Evolutionary conservation across 2,888 invertebrate genomes (phyloP).

Genomic region (Endotricha flammealis): DNA sequence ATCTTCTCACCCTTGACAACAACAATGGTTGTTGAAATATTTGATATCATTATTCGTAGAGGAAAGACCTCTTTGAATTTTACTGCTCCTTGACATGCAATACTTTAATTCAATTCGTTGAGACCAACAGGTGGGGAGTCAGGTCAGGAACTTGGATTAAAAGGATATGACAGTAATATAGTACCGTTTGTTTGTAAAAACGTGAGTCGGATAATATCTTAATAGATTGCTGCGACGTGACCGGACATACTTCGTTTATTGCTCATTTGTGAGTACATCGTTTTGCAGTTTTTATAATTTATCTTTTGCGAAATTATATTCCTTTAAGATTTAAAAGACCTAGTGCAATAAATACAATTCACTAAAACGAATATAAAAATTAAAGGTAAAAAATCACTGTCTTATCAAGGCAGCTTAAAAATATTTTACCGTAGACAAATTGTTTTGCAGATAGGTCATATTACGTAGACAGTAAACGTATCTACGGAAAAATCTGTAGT

Average conservation of each 20-base stretch:
- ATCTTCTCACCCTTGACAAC: slow-evolving; percentile 76
- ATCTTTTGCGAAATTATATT: slow-evolving; percentile 22
- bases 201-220: slow-evolving; percentile 65
- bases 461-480: too few relatives aligned
- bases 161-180: slow-evolving; percentile 17
- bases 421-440: too few relatives aligned
- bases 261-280: slow-evolving; percentile 33
- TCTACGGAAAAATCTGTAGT: too few relatives aligned
- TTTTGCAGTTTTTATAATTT: slow-evolving; percentile 28
- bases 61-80: slow-evolving; percentile 44
- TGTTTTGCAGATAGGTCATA: too few relatives aligned
- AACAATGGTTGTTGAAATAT: slow-evolving; percentile 74
- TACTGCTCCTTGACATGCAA: slow-evolving; percentile 69
- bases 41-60: slow-evolving; percentile 69
- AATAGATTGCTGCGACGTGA: slow-evolving; percentile 40
- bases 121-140: slow-evolving; percentile 50
- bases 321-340: too few relatives aligned
- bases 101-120: slow-evolving; percentile 65
- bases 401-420: too few relatives aligned
- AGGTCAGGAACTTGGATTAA: slow-evolving; percentile 22
- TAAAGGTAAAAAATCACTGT: too few relatives aligned
- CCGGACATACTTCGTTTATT: slow-evolving; percentile 33
- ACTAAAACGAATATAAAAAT: too few relatives aligned
- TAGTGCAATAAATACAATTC: too few relatives aligned
- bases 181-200: slow-evolving; percentile 28